Percentiles rank a stretch among this genome's conserved stretches.
Conservation (phyloP, 2,113 vertebrate species). For the Hypocryptadius cinnamomeus region DNA sequence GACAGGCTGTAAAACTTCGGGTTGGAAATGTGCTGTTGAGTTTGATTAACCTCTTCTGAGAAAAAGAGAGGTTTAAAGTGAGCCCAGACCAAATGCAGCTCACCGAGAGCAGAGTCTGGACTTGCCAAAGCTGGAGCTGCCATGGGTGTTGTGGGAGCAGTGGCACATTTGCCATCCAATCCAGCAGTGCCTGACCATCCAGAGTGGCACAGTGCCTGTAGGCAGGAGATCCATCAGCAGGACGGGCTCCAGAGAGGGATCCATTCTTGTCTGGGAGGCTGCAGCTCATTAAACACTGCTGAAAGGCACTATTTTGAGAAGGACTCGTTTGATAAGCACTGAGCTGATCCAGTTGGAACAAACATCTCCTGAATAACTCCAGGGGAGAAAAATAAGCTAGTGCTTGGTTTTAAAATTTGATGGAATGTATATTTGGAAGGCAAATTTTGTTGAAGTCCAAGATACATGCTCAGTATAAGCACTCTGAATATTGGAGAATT, state of each 20-base stretch:
- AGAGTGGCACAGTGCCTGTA: neutral
- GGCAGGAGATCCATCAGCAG: neutral
- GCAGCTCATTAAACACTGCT: neutral
- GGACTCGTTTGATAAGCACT: neutral
- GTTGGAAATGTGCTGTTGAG: neutral
- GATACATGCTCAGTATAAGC: neutral
- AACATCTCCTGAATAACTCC: neutral
- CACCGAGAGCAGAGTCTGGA: neutral
- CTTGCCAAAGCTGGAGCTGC: neutral
- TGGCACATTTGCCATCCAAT: neutral
- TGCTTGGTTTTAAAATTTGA: neutral
- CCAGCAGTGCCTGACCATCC: neutral
- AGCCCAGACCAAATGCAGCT: neutral
- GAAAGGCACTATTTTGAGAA: neutral
- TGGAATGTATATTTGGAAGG: neutral
- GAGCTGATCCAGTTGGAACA: neutral
- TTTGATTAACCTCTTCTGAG: neutral
- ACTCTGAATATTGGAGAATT: neutral
- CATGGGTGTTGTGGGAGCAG: neutral
- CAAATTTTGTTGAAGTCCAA: neutral
- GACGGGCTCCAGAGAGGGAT: neutral
- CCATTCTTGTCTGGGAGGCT: neutral
- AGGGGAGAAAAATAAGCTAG: neutral
- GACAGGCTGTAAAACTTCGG: neutral
- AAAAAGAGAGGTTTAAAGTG: neutral